Evolutionary conservation across 2,797 vertebrate genomes (phyloP).

Genomic region (Arrhamphus sclerolepis): DNA sequence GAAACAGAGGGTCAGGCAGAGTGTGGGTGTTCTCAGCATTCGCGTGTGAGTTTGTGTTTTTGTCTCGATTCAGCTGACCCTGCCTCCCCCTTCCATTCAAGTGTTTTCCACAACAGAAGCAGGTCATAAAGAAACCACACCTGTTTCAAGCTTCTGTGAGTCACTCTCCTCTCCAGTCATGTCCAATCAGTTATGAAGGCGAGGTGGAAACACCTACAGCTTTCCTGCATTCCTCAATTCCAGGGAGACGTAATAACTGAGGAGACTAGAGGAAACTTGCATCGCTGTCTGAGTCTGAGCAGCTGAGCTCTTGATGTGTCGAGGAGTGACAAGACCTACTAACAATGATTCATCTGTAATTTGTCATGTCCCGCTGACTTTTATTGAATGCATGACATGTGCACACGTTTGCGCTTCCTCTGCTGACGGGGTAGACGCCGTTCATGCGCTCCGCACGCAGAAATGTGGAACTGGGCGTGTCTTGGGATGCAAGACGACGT

Average conservation of each 20-base stretch:
- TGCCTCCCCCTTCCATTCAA: conserved; percentile 41
- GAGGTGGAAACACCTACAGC: conserved; percentile 61
- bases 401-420: too few relatives aligned
- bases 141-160: conserved; percentile 51
- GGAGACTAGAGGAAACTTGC: conserved; percentile 63
- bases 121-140: conserved; percentile 67
- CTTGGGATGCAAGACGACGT: too few relatives aligned
- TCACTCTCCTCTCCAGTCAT: conserved; percentile 53
- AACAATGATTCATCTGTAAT: conserved; percentile 36
- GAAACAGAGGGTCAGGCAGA: conserved; percentile 48
- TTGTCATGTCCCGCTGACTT: conserved; percentile 29
- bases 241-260: conserved; percentile 33
- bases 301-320: conserved; percentile 15
- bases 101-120: conserved; percentile 55
- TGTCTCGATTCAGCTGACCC: conserved; percentile 46
- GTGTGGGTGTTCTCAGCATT: conserved; percentile 54
- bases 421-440: too few relatives aligned
- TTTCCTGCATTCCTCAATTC: conserved; percentile 54
- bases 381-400: not conserved
- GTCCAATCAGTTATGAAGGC: conserved; percentile 56
- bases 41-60: conserved; percentile 23
- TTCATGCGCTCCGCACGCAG: too few relatives aligned
- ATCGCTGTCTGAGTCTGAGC: conserved; percentile 9
- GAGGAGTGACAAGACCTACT: conserved; percentile 36
- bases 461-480: too few relatives aligned